Evolutionary conservation across 2,797 vertebrate species (phyloP).

Genomic region (Jordanella pulchra): DNA sequence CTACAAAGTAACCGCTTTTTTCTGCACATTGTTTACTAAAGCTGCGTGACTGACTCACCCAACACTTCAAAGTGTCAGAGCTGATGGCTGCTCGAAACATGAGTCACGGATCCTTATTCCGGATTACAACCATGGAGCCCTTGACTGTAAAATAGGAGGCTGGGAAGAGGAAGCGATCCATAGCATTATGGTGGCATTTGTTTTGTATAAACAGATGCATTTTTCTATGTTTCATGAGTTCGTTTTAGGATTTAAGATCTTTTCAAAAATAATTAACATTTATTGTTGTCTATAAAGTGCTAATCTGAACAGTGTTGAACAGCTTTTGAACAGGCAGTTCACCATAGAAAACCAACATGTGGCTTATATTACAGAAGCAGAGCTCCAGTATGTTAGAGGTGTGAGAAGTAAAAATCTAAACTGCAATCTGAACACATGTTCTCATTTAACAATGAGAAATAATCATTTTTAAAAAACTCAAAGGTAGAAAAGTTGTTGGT

Average conservation of each 20-base stretch:
- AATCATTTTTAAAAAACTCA: neutral
- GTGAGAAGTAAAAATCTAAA: neutral
- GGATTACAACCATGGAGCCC: conserved; percentile 47
- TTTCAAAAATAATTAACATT: conserved; percentile 5
- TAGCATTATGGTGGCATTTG: conserved; percentile 9
- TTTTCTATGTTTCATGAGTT: conserved; percentile 20
- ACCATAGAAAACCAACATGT: neutral
- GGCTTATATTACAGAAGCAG: neutral
- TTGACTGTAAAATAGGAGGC: conserved; percentile 34
- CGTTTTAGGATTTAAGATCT: conserved; percentile 20
- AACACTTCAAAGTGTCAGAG: conserved; percentile 37
- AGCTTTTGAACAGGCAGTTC: too few species aligned
- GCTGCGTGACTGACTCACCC: conserved; percentile 40
- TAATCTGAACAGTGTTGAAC: neutral
- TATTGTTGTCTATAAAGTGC: neutral
- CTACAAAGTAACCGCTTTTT: conserved; percentile 39
- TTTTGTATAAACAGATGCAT: conserved; percentile 17
- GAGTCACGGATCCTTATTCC: conserved; percentile 46
- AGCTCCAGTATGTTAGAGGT: too few species aligned
- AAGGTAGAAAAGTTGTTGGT: neutral
- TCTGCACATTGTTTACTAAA: conserved; percentile 54
- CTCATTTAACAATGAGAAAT: neutral
- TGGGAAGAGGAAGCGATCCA: conserved; percentile 30
- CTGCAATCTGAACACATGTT: neutral
- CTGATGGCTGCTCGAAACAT: conserved; percentile 44